Evolutionary conservation across 2,113 vertebrate genomes (phyloP).

Genomic region (Prolemur simus): DNA sequence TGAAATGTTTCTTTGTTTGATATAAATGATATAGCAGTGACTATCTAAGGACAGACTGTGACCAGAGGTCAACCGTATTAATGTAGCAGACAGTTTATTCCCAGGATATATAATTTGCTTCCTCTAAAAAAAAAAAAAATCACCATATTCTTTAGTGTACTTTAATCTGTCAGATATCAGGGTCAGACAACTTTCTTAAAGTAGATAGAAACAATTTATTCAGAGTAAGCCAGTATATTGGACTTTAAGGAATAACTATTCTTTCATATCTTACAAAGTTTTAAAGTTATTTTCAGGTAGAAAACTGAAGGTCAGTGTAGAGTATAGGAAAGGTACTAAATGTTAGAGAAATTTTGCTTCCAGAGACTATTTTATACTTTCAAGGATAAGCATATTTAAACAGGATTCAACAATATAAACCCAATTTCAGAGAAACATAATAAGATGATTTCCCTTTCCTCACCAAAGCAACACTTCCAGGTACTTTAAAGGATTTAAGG

Average conservation of each 20-base stretch:
- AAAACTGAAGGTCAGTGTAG: not conserved
- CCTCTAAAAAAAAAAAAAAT: not conserved
- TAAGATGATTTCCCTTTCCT: not conserved
- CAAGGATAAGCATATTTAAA: conserved; percentile 9
- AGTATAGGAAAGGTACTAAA: not conserved
- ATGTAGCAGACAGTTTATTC: conserved; percentile 40
- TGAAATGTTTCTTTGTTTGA: conserved; percentile 65
- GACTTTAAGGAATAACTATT: not conserved
- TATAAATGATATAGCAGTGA: conserved; percentile 57
- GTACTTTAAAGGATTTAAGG: not conserved
- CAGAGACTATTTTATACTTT: not conserved
- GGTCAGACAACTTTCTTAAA: conserved; percentile 49
- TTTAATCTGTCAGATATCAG: conserved; percentile 63
- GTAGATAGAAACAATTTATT: conserved; percentile 31
- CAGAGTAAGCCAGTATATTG: not conserved
- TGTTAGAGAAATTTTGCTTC: not conserved
- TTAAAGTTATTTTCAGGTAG: conserved; percentile 15
- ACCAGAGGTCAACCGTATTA: conserved; percentile 51
- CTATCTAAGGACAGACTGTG: conserved; percentile 54
- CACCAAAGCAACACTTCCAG: not conserved
- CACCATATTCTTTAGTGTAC: not conserved
- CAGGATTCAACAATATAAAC: not conserved
- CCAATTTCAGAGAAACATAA: conserved; percentile 5
- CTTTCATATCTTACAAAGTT: conserved; percentile 29
- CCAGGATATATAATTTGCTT: conserved; percentile 34